phyloP scores from a whole-genome alignment of 2,888 invertebrate species.

The Dusona sp. region DNA sequence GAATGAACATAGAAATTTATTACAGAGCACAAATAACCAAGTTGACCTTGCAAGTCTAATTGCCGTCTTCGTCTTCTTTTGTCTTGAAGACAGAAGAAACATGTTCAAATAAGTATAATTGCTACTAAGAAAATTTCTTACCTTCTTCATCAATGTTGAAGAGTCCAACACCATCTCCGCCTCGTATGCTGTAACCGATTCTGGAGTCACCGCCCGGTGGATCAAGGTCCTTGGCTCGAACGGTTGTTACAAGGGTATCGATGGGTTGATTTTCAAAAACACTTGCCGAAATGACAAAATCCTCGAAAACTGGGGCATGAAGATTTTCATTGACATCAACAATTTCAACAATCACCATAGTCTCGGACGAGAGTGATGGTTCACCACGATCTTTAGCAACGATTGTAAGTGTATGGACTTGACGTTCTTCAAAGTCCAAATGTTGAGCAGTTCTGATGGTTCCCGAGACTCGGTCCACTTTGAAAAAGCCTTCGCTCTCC shows the following conservation, averaged over 20 bases:
- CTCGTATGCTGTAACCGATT: slow-evolving; percentile 93
- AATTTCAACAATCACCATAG: slow-evolving; percentile 93
- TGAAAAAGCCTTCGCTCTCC: slow-evolving; percentile 90
- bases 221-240: slow-evolving; percentile 93
- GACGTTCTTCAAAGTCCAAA: slow-evolving; percentile 95
- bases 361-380: slow-evolving; percentile 92
- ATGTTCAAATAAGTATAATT: neutral
- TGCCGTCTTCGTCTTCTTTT: too few species aligned
- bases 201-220: slow-evolving; percentile 92
- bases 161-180: slow-evolving; percentile 95
- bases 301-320: slow-evolving; percentile 92
- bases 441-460: slow-evolving; percentile 92
- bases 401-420: slow-evolving; percentile 94
- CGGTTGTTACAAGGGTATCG: slow-evolving; percentile 91
- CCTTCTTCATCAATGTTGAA: slow-evolving; percentile 96
- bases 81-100: neutral
- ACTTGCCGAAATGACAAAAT: slow-evolving; percentile 90
- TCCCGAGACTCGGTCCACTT: slow-evolving; percentile 94
- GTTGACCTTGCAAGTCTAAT: too few species aligned
- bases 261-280: slow-evolving; percentile 93
- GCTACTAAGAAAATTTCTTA: slow-evolving; percentile 83
- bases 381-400: slow-evolving; percentile 94
- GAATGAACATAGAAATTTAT: too few species aligned
- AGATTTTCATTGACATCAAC: slow-evolving; percentile 98
- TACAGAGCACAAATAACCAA: too few species aligned